Evolutionary conservation across 2,113 vertebrate species (phyloP).

Genomic region (Tor tambroides): DNA sequence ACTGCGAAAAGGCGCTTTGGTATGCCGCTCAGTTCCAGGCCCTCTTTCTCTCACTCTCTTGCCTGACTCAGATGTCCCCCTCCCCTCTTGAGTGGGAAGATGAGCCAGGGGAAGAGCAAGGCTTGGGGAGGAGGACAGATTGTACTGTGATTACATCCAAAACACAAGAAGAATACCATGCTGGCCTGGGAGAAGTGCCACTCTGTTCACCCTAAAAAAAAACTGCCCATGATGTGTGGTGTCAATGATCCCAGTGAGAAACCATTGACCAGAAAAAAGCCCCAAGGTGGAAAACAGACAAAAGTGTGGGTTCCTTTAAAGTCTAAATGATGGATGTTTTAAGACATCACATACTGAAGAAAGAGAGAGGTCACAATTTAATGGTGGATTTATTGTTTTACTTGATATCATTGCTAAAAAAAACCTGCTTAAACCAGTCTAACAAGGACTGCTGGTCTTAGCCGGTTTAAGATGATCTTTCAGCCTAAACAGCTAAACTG

Average conservation of each 20-base stretch:
- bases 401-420: neutral
- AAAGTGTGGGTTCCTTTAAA: neutral
- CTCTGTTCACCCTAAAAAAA: neutral
- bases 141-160: constrained; percentile 35
- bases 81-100: constrained; percentile 23
- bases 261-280: constrained; percentile 34
- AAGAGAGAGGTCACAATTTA: neutral
- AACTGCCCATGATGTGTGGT: constrained; percentile 11
- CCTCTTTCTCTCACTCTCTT: neutral
- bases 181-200: constrained; percentile 31
- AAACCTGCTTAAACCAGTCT: neutral
- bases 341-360: neutral
- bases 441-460: neutral
- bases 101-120: neutral
- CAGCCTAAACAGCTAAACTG: neutral
- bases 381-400: neutral
- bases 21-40: constrained; percentile 51
- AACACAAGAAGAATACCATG: constrained; percentile 18
- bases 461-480: too few species aligned
- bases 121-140: constrained; percentile 35
- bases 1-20: constrained; percentile 60
- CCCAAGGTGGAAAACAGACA: constrained; percentile 13
- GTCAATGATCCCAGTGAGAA: neutral
- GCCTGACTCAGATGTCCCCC: neutral
- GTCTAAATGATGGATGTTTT: neutral